phyloP scores from a whole-genome alignment of 2,888 invertebrate genomes.

The Antheraea assamensis region DNA sequence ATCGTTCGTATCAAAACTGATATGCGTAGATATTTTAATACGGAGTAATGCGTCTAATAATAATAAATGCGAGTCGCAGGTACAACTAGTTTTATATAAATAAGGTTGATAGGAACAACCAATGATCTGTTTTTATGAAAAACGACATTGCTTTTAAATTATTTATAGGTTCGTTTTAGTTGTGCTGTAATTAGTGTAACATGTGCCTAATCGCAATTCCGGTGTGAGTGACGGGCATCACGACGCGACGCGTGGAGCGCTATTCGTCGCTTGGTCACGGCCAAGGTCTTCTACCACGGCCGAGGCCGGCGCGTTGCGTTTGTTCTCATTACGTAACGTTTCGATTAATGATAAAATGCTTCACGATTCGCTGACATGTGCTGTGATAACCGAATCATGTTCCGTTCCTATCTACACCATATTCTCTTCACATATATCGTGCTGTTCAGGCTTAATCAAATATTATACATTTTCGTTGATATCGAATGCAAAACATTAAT shows the following conservation, averaged over 20 bases:
- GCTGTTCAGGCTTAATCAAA: not conserved
- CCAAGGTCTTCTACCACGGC: constrained; percentile 67
- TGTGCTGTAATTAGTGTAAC: constrained; percentile 46
- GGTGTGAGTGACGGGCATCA: constrained; percentile 47
- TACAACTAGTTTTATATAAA: not conserved
- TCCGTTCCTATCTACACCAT: not conserved
- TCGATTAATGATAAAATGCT: constrained; percentile 57
- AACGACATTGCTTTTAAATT: not conserved
- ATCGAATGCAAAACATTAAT: not conserved
- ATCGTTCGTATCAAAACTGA: no score
- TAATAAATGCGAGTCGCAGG: no score
- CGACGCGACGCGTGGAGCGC: constrained; percentile 66
- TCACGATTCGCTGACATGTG: constrained; percentile 38
- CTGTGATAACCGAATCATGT: constrained; percentile 13
- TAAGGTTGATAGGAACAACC: not conserved
- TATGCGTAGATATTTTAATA: no score
- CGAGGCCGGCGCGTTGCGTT: constrained; percentile 52
- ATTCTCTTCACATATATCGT: not conserved
- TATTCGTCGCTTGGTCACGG: constrained; percentile 72
- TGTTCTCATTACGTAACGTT: constrained; percentile 64
- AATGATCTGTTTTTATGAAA: not conserved
- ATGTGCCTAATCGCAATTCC: constrained; percentile 51
- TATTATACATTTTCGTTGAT: not conserved
- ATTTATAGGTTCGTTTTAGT: constrained; percentile 27
- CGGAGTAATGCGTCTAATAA: no score